Base-by-base conservation (phyloP, 2,113 vertebrate species). In the Equus quagga region DNA sequence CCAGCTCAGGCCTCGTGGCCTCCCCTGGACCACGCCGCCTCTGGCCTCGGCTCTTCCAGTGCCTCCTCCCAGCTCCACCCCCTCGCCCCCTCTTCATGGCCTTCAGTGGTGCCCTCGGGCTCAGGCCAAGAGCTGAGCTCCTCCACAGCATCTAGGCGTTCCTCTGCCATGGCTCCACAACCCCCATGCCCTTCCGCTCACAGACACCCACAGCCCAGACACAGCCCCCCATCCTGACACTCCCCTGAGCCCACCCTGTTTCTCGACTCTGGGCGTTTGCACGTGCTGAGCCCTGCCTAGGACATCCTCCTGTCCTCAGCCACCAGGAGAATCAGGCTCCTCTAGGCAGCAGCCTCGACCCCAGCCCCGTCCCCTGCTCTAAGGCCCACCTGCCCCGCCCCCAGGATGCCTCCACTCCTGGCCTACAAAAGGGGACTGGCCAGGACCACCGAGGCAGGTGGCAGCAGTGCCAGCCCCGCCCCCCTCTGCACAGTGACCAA, bases 221-320 rank as follows among this genome's bases (percentile, higher is more conserved):
- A 2, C 9, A 2, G 17, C 3, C 14, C 46, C 36, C 17, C 18
- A 8, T 0, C 51, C 19, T 15, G 6, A 6, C 0, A 2, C 11
- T 8, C 24, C 82, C 46, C 31, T 8, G 46, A 58, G 3, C 21
- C 67, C 8, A 14, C 41, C 36, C 41, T 12, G 33, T 10, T 33
- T 76, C 64, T 23, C 8, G 1, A 17, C 46, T 54, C 65, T n/a
- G 19, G 60, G 58, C 17, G 21, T 82, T 19, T 15, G 46, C 65
- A 14, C 15, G 24, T 21, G 19, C n/a, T 23, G 9, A 24, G 36
- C 14, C 8, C 31, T 4, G 44, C 70, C 89, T 3, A 1, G 26
- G 17, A 44, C 44, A 10, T 11, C 1, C 18, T 13, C 69, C 49
- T n/a, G 9, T 49, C 46, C 44, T 31, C 4, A 11, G n/a, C 58